Evolutionary conservation across 1,140 invertebrate species (phyloP).

Genomic region (Paramacrobiotus metropolitanus): DNA sequence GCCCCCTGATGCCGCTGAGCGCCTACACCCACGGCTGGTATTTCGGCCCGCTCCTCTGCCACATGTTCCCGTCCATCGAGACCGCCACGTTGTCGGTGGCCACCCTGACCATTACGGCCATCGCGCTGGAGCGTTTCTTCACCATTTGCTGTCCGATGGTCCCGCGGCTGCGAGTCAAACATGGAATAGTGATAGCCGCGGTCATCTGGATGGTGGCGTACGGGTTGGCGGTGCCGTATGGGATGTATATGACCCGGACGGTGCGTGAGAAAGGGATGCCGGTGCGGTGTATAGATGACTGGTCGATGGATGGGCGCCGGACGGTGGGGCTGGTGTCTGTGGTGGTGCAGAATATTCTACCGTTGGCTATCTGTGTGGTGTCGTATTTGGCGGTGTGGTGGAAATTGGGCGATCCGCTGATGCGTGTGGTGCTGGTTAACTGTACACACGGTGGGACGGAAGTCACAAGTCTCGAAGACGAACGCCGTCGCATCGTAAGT

Average conservation of each 20-base stretch:
- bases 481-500: no score
- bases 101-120: conserved; percentile 20
- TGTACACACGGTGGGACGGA: no score
- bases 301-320: conserved; percentile 12
- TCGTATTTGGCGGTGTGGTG: conserved; percentile 21
- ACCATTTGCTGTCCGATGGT: conserved; percentile 20
- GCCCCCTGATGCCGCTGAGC: conserved; percentile 9
- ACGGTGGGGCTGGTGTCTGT: conserved; percentile 18
- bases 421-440: no score
- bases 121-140: conserved; percentile 21
- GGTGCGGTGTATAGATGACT: conserved; percentile 15
- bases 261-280: conserved; percentile 1
- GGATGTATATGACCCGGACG: conserved; percentile 15
- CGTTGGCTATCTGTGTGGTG: conserved; percentile 16
- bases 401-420: no score
- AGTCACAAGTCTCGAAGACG: no score
- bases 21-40: conserved; percentile 20
- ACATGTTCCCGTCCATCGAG: conserved; percentile 19
- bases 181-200: conserved; percentile 15
- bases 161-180: conserved; percentile 16
- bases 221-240: conserved; percentile 18
- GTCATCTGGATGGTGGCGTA: conserved; percentile 19
- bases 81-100: conserved; percentile 20
- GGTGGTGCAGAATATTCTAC: conserved; percentile 19
- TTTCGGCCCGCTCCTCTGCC: conserved; percentile 19